These are phyloP conservation scores for Eristalis intricaria DNA, from an alignment of 2,888 invertebrate species.

Conservation along the genomic window DNA sequence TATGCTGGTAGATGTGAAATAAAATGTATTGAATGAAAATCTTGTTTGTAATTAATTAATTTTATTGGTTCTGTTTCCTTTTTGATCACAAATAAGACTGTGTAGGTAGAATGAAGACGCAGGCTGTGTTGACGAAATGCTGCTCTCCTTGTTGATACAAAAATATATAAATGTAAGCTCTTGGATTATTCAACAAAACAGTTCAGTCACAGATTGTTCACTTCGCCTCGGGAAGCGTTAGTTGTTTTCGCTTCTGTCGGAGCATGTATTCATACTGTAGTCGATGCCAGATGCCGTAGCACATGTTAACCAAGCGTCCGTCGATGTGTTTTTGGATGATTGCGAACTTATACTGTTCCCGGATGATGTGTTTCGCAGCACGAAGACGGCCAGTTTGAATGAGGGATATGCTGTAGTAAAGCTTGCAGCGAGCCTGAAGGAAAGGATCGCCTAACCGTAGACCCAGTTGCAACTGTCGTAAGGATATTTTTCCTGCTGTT, in stretches of 20 bases:
- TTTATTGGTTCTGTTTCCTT: neutral
- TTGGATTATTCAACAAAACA: neutral
- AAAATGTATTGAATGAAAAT: conserved; percentile 59
- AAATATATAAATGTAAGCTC: conserved; percentile 12
- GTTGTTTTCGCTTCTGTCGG: conserved; percentile 40
- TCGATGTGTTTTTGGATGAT: conserved; percentile 82
- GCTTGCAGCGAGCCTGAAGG: conserved; percentile 89
- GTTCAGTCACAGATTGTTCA: neutral
- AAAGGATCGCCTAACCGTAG: conserved; percentile 91
- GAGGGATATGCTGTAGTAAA: conserved; percentile 93
- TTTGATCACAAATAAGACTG: neutral
- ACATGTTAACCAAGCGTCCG: conserved; percentile 88
- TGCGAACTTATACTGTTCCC: conserved; percentile 82
- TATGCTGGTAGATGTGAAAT: conserved; percentile 64
- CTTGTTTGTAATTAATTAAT: neutral
- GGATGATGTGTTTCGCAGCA: conserved; percentile 85
- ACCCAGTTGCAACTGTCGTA: conserved; percentile 91
- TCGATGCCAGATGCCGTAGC: conserved; percentile 93
- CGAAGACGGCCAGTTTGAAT: conserved; percentile 90
- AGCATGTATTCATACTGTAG: conserved; percentile 82
- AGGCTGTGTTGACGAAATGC: neutral
- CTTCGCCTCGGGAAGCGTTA: neutral
- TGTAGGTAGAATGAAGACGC: neutral
- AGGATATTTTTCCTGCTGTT: conserved; percentile 93
- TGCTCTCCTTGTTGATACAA: neutral